A percentile compares a stretch with the other conserved stretches of the same genome.
phyloP scores from a whole-genome alignment of 35 echinoderm and acorn worm genomes.

The Heliocidaris erythrogramma region DNA sequence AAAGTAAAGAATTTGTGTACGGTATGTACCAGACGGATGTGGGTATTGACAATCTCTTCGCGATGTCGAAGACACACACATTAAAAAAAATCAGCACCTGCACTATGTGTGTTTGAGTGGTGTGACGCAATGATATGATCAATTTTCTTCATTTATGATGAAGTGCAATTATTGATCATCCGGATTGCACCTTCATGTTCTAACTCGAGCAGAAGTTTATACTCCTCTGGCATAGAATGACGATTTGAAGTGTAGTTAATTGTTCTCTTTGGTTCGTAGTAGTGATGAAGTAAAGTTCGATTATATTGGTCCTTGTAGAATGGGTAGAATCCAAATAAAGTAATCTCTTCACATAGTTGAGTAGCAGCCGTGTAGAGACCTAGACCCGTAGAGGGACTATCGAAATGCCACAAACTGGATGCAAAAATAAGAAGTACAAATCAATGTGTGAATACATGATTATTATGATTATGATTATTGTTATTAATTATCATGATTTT shows the following conservation, averaged over 20 bases:
- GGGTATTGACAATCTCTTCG: no score
- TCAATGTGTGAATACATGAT: background rate
- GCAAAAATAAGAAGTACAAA: background rate
- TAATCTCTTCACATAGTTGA: slow-evolving; percentile 23
- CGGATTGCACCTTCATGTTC: background rate
- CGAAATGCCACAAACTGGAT: background rate
- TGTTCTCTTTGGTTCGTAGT: slow-evolving; percentile 34
- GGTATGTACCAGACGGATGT: no score
- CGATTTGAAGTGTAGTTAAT: slow-evolving; percentile 31
- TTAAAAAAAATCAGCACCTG: no score
- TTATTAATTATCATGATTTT: background rate
- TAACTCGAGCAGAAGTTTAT: background rate
- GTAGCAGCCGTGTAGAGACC: slow-evolving; percentile 40
- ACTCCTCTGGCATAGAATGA: slow-evolving; percentile 48
- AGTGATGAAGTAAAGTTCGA: slow-evolving; percentile 23
- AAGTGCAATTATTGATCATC: background rate
- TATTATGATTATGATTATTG: no score
- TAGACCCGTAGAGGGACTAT: slow-evolving; percentile 31
- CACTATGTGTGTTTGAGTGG: no score
- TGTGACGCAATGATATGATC: no score
- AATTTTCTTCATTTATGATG: background rate
- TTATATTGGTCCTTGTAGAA: slow-evolving; percentile 21
- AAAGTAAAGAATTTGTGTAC: no score
- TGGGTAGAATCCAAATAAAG: slow-evolving; percentile 51
- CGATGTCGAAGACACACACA: no score